Evolutionary conservation across 2,113 vertebrate species (phyloP), one percentile per base, ranked within the genome.

Genomic region (Muntiacus muntjak): DNA sequence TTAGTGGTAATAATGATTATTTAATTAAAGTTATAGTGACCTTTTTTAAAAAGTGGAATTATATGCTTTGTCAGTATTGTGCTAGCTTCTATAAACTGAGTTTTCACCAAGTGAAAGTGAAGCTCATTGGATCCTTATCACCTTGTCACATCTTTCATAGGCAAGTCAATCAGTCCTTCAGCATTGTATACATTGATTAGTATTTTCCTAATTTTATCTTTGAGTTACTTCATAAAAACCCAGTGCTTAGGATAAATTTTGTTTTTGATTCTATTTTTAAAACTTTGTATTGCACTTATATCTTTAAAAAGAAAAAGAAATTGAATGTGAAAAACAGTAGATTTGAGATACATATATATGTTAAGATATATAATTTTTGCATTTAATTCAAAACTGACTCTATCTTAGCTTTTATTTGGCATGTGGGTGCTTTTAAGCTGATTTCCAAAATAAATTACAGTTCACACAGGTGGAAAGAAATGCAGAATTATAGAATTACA

Each of bases 361-460:
- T 92, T 81, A 87, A 33, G 40, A 40, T 67, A 81, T 33, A 28
- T 57, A 52, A 71, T 88, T 82, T 92, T 47, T 85, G 7, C 25
- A 57, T 47, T 89, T 96, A 45, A 91, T 86, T 79, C 54, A 83
- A 89, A 54, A 36, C 76, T 54, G 57, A 8, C 55, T 93, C 6
- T 47, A 11, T 60, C 47, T 82, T 43, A 62, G 7, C 62, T 60
- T 93, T 84, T 60, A 36, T 40, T 84, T 84, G 64, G 33, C 45
- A 19, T 89, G 25, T 25, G 78, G 50, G 30, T 85, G 14, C 87
- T 85, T 89, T 94, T 43, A 86, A 57, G 2, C 62, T 78, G 43
- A 78, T 93, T 83, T 93, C 84, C 86, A 85, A 19, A 96, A 93
- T 89, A 83, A 83, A 87, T 93, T 83, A 76, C 45, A 83, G 76